These are phyloP conservation scores for Rhizoglyphus robini DNA, from an alignment of 1,140 invertebrate genomes.

Conservation along the genomic window DNA sequence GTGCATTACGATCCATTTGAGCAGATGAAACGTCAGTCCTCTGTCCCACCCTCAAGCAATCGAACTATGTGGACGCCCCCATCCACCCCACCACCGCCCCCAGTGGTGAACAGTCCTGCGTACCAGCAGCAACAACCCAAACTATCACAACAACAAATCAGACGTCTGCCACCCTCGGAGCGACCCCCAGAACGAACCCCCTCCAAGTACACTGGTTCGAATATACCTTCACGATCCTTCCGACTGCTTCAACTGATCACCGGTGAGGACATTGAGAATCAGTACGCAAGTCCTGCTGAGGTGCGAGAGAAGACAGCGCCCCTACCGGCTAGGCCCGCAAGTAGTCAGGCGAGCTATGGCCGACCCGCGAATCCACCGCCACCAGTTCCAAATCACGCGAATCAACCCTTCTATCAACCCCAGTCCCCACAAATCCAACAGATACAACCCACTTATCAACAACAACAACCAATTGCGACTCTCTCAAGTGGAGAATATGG, in stretches of 20 bases:
- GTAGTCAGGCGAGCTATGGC: neutral
- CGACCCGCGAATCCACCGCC: neutral
- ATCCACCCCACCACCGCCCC: neutral
- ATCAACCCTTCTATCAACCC: too few relatives aligned
- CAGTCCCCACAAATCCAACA: too few relatives aligned
- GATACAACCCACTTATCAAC: too few relatives aligned
- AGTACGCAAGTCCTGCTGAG: slow-evolving; percentile 1
- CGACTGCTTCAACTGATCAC: slow-evolving; percentile 69
- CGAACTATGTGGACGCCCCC: neutral
- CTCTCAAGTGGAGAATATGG: neutral
- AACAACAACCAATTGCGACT: too few relatives aligned
- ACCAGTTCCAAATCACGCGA: neutral
- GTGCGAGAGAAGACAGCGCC: neutral
- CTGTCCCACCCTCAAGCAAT: neutral
- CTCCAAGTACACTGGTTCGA: slow-evolving; percentile 61
- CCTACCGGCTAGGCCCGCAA: neutral
- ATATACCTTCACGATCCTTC: slow-evolving; percentile 72
- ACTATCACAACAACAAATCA: neutral
- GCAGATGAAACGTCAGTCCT: neutral
- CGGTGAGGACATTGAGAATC: slow-evolving; percentile 26
- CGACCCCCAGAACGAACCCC: slow-evolving; percentile 47
- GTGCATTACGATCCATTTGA: too few relatives aligned
- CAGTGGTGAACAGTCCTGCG: neutral
- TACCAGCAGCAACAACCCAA: neutral
- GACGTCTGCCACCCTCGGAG: slow-evolving; percentile 25